These are phyloP conservation scores for Caenorhabditis angaria DNA, from an alignment of 2,888 invertebrate species.

Conservation along the genomic window DNA sequence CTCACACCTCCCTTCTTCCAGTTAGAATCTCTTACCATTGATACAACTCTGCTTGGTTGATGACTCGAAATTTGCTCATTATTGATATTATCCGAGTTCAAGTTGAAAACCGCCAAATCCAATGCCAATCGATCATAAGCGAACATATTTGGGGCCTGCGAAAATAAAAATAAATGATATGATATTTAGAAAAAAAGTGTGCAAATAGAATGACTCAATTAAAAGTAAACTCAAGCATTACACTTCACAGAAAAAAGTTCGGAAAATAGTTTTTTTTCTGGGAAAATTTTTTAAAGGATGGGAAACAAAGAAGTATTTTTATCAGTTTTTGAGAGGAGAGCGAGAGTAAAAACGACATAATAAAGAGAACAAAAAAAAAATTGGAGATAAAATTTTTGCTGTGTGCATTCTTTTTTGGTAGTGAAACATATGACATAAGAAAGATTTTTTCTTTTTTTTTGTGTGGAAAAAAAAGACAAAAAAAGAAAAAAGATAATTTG, in stretches of 20 bases:
- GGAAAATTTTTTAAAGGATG: slow-evolving; percentile 2
- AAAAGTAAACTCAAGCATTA: slow-evolving; percentile 8
- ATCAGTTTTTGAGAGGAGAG: slow-evolving; percentile 1
- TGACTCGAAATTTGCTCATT: slow-evolving; percentile 21
- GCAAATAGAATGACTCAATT: too few relatives aligned
- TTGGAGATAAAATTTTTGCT: slow-evolving; percentile 11
- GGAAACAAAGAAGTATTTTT: neutral
- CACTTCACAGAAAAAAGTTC: slow-evolving; percentile 3
- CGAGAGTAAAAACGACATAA: slow-evolving; percentile 14
- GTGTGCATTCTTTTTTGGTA: too few relatives aligned
- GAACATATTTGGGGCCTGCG: slow-evolving; percentile 58
- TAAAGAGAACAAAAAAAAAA: slow-evolving; percentile 9
- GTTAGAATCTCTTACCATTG: slow-evolving; percentile 18
- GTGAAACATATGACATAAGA: neutral
- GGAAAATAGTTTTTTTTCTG: too few relatives aligned
- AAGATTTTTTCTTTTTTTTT: slow-evolving; percentile 10
- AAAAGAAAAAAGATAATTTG: slow-evolving; percentile 14
- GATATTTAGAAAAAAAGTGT: slow-evolving; percentile 1
- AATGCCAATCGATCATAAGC: slow-evolving; percentile 69
- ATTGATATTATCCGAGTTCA: slow-evolving; percentile 25
- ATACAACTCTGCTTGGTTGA: slow-evolving; percentile 20
- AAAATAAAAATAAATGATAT: slow-evolving; percentile 1
- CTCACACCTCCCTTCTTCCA: too few relatives aligned
- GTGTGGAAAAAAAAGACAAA: slow-evolving; percentile 14
- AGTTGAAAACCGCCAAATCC: slow-evolving; percentile 61